Base-by-base conservation (phyloP, 2,888 invertebrate genomes). In the Sialis fuliginosa region DNA sequence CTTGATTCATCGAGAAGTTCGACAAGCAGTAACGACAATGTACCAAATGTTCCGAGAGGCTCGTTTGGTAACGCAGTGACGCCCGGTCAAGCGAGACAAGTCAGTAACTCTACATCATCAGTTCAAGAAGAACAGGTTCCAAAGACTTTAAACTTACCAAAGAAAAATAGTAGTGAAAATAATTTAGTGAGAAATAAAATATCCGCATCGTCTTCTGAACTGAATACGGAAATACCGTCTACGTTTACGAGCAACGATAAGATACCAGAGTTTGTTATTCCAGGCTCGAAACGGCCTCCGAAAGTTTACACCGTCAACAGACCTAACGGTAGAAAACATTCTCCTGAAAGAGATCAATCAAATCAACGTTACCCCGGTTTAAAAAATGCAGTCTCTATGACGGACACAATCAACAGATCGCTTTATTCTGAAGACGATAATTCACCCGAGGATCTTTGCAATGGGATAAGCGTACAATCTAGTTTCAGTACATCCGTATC, bases 241-340 rank as follows among this genome's bases (percentile, higher is more conserved):
- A 22, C 44, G 9, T 30, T 30, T 6, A 41, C 39, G 8, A 13
- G 31, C 7, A 33, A 49, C 3, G 48, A 49, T 41, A 48, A 47
- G 33, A 42, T 49, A 3, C 48, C 48, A 6, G 51, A 51, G 31
- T 51, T 49, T 13, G 44, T 49, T 22, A 50, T 50, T 13, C 51
- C 51, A 30, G 43, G 45, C 12, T 42, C 48, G 37, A 49, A 48
- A 48, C 44, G 47, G 37, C 47, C 47, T 13, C 47, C 47, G 9
- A 47, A 47, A 39, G 45, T 45, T 10, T 45, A 45, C 9, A 43
- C 43, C 12, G 12, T 37, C n/a, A 37, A n/a, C n/a, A n/a, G 37
- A 37, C 6, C 37, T 37, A 37, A 12, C 2, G 7, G 37, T 7
- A 37, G 12, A 37, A n/a, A 12, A 37, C 37, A 6, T 6, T 37